Conservation (phyloP, 53 echinoderm and acorn worm species). For the Temnopleurus reevesii region DNA sequence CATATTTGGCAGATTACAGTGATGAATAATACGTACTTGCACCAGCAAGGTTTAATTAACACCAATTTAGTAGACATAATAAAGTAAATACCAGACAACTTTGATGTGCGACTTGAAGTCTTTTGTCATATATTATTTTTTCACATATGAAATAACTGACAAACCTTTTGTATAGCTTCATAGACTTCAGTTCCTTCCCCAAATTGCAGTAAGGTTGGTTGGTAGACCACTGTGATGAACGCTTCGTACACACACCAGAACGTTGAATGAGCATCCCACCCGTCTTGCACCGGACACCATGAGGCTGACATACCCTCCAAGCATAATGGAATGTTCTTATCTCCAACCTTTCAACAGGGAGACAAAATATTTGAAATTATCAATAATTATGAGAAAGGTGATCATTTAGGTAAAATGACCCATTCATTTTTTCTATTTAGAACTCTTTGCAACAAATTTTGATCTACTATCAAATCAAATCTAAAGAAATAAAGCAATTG, state of each 20-base stretch:
- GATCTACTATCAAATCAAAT: too few species aligned
- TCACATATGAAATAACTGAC: not conserved
- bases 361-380: too few species aligned
- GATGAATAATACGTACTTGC: not conserved
- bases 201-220: slow-evolving; percentile 63
- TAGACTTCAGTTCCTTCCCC: slow-evolving; percentile 61
- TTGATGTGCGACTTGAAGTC: too few species aligned
- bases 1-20: not conserved
- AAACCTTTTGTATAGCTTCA: slow-evolving; percentile 69
- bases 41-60: not conserved
- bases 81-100: too few species aligned
- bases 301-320: slow-evolving; percentile 66
- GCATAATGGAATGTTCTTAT: slow-evolving; percentile 60
- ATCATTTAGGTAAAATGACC: too few species aligned
- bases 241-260: slow-evolving; percentile 80
- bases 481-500: too few species aligned
- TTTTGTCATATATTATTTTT: too few species aligned
- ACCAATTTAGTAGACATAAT: too few species aligned
- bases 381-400: too few species aligned
- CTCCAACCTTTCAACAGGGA: slow-evolving; percentile 53
- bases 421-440: too few species aligned
- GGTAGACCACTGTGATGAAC: slow-evolving; percentile 72
- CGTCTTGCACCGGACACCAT: slow-evolving; percentile 77
- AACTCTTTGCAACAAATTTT: too few species aligned
- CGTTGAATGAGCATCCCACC: slow-evolving; percentile 52